These are phyloP conservation scores for Pyrgus malvae DNA, from an alignment of 2,888 invertebrate species.

Conservation along the genomic window DNA sequence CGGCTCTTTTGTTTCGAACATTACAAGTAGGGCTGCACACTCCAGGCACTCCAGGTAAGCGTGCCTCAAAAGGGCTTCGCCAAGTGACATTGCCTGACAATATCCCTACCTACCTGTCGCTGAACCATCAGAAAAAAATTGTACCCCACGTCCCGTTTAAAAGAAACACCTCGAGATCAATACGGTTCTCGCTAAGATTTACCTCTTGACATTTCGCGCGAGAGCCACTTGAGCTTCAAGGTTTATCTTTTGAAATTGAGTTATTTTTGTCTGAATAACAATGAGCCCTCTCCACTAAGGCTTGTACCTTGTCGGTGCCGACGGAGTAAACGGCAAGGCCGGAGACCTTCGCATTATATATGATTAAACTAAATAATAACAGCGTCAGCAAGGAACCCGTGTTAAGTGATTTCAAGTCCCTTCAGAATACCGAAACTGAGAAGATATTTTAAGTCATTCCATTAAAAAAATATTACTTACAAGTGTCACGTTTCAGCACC, in stretches of 20 bases:
- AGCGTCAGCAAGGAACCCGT: neutral
- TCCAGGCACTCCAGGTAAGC: no score
- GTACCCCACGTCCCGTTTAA: constrained; percentile 14
- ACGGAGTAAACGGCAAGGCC: constrained; percentile 25
- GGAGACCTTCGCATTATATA: constrained; percentile 2
- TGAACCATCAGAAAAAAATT: neutral
- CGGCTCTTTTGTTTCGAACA: no score
- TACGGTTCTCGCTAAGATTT: constrained; percentile 26
- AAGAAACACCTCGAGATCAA: constrained; percentile 27
- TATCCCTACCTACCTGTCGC: no score
- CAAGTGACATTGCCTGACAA: neutral
- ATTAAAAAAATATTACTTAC: no score
- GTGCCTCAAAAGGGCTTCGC: no score
- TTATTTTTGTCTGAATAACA: constrained; percentile 28
- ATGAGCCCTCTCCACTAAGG: constrained; percentile 23
- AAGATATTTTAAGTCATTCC: no score
- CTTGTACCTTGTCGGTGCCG: constrained; percentile 25
- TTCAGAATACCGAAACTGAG: neutral
- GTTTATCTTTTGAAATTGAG: constrained; percentile 29
- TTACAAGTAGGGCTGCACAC: no score
- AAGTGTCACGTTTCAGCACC: no score
- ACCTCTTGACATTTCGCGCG: constrained; percentile 25
- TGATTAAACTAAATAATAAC: neutral
- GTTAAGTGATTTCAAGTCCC: neutral
- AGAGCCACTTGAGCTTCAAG: constrained; percentile 25